Base-by-base conservation (phyloP, 2,113 vertebrate species). In the Sylvilagus bachmani region DNA sequence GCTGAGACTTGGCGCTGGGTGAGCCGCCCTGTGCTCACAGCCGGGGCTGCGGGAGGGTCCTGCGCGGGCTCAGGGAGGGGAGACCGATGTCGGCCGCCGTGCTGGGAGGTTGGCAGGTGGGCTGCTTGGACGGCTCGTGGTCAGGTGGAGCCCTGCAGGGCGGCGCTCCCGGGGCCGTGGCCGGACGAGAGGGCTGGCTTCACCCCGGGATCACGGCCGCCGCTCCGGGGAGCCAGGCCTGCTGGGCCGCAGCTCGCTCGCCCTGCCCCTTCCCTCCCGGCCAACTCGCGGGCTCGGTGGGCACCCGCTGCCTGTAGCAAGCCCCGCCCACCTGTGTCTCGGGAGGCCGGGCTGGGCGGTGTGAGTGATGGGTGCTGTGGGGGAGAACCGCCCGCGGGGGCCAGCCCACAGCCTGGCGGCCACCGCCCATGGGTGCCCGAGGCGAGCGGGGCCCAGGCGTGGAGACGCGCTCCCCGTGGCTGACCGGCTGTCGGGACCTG, bases 121-220 rank as follows among this genome's bases (percentile, higher is more conserved):
- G 17, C 55, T 58, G 55, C 14, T 19, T 58, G 55, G 12, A 58
- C 3, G 55, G 55, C 19, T 21, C 17, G 0, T 62, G 33, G 31
- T 29, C 70, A 13, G 1, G 21, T 16, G 29, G 69, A 38, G 0
- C 67, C 22, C 3, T 58, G 14, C 55, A 10, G 21, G 84, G 27
- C 38, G 12, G 6, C 19, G 44, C 49, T 17, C 19, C 6, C 31
- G 4, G 21, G 38, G 10, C n/a, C 11, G 36, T 12, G 17, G 55
- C 36, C 31, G 17, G 55, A 49, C 3, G 0, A 64, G 70, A 36
- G 53, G 14, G 29, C 29, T 27, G 66, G 7, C 51, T 66, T 5
- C n/a, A n/a, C n/a, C n/a, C 36, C 14, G 5, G 62, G 8, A 49
- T 64, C 4, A 5, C 10, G 0, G 36, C 55, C 0, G n/a, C 5